A percentile compares a stretch with the other conserved stretches of the same genome.
phyloP scores from a whole-genome alignment of 2,797 vertebrate genomes.

The Chiloscyllium punctatum region DNA sequence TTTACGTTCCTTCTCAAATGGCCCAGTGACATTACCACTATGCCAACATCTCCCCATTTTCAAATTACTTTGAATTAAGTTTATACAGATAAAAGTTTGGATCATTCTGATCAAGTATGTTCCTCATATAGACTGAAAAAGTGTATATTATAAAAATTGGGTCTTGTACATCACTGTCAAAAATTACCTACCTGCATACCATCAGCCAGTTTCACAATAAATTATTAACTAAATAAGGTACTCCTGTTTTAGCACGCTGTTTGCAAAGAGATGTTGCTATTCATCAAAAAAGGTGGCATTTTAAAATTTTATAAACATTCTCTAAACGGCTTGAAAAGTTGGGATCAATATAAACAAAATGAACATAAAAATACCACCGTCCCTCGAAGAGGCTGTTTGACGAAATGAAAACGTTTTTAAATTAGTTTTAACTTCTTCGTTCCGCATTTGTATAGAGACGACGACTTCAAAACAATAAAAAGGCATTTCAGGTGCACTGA shows the following conservation, averaged over 20 bases:
- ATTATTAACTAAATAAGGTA: not conserved
- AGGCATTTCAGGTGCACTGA: not conserved
- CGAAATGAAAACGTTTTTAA: not conserved
- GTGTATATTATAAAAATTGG: not conserved
- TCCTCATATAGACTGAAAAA: not conserved
- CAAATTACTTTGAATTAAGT: no score
- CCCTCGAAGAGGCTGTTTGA: not conserved
- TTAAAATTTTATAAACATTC: not conserved
- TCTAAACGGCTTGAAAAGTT: not conserved
- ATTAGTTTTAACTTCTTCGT: not conserved
- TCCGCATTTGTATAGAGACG: not conserved
- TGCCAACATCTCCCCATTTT: no score
- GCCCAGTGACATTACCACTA: no score
- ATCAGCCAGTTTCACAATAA: not conserved
- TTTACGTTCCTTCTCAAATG: no score
- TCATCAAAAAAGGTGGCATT: not conserved
- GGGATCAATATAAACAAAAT: not conserved
- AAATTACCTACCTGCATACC: not conserved
- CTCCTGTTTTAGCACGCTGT: not conserved
- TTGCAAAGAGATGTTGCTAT: not conserved
- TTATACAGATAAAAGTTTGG: not conserved
- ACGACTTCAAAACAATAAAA: not conserved
- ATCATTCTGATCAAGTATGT: not conserved
- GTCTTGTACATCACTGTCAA: not conserved
- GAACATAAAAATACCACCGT: not conserved